phyloP scores from a whole-genome alignment of 1,140 invertebrate species.

The Pissodes strobi region DNA sequence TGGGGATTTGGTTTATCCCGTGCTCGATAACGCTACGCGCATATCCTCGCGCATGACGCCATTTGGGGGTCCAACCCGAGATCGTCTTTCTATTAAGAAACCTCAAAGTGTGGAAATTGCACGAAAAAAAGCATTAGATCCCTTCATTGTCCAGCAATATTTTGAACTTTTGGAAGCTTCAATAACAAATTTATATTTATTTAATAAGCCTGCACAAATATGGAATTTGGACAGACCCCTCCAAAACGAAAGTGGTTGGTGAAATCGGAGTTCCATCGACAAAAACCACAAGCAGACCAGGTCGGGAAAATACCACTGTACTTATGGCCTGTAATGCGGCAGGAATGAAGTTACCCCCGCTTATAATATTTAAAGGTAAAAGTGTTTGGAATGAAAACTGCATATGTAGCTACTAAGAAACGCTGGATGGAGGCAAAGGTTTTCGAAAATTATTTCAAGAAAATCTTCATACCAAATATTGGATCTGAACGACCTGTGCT shows the following conservation, averaged over 20 bases:
- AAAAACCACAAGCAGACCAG: slow-evolving; percentile 45
- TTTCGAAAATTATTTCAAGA: slow-evolving; percentile 47
- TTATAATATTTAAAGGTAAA: slow-evolving; percentile 52
- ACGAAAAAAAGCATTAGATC: slow-evolving; percentile 46
- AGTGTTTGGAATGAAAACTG: slow-evolving; percentile 41
- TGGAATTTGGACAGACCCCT: slow-evolving; percentile 49
- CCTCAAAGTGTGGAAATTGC: slow-evolving; percentile 52
- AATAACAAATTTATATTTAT: slow-evolving; percentile 36
- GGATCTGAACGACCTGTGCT: slow-evolving; percentile 42
- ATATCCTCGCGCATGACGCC: slow-evolving; percentile 47
- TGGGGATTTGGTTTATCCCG: slow-evolving; percentile 50
- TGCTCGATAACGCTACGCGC: slow-evolving; percentile 48
- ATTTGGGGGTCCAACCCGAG: slow-evolving; percentile 46
- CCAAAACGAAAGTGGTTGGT: slow-evolving; percentile 51
- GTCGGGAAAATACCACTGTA: slow-evolving; percentile 53
- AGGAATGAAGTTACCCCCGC: slow-evolving; percentile 50
- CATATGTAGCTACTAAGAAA: slow-evolving; percentile 48
- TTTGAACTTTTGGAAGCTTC: slow-evolving; percentile 43
- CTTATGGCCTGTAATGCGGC: slow-evolving; percentile 47
- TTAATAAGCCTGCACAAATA: slow-evolving; percentile 42
- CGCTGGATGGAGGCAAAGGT: slow-evolving; percentile 50
- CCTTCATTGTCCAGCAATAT: slow-evolving; percentile 47
- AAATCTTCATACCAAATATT: slow-evolving; percentile 43
- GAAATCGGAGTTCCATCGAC: slow-evolving; percentile 41
- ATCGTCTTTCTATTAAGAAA: slow-evolving; percentile 45